Evolutionary conservation across 2,113 vertebrate genomes (phyloP), one percentile per base, ranked within the genome.

Genomic region (Varanus salvator): DNA sequence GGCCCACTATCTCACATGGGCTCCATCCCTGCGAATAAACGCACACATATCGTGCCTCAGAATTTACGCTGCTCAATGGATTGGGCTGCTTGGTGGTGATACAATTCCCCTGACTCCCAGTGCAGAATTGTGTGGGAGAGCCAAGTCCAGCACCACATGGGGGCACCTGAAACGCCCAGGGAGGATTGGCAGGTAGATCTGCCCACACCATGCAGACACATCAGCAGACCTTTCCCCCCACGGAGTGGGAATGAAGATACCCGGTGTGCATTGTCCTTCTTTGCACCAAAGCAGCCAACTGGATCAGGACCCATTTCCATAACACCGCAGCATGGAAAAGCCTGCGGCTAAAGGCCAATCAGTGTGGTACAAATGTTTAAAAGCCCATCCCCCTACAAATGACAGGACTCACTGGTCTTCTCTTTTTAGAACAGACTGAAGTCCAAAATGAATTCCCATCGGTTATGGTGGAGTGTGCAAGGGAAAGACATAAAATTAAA

Each of bases 361-460:
- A 76, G 88, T 48, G 71, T 68, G 64, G 50, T 87, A 48, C 0
- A 0, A 66, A 82, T 17, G 8, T 27, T 8, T 6, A 12, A 64
- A 84, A 6, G 50, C 1, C 0, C 60, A 60, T 38, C 89, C n/a
- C 15, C n/a, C 8, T 60, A 25, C 85, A 92, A 89, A 87, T 29
- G 8, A 93, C 91, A 94, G 92, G 92, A 95, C 78, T 86, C 72
- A 83, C 25, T 87, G 66, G 94, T 95, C 97, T 96, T 97, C 97
- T 95, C 96, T 96, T 96, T 97, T 95, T 96, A 96, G 92, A 95
- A 94, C 82, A 94, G 90, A 94, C 93, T 90, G 95, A 89, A 94
- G 81, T 93, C 96, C 80, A 86, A 96, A 96, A 93, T 93, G 96
- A 94, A 95, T 92, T 88, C 90, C 94, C 94, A 90, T 95, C 94